Percentiles rank a stretch among this genome's conserved stretches.
Conservation (phyloP, 1,140 invertebrate genomes). For the Bicyclus anynana region DNA sequence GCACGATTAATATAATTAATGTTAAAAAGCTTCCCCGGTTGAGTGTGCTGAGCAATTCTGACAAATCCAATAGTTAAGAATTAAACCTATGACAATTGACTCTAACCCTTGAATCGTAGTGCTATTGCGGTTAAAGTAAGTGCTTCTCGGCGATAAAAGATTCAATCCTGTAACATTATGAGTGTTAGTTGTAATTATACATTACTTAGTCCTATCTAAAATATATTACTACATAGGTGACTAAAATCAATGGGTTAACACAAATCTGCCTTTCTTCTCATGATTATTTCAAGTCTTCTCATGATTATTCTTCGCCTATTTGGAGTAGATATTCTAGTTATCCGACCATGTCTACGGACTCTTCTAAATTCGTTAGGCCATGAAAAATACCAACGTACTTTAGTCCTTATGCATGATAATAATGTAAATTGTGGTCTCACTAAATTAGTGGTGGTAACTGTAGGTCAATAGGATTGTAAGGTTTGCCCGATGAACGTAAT, state of each 20-base stretch:
- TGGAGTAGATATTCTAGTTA: constrained; percentile 82
- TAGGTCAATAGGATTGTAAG: constrained; percentile 31
- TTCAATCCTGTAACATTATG: too few species aligned
- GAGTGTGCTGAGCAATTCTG: too few species aligned
- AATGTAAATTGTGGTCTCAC: constrained; percentile 46
- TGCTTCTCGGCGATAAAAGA: too few species aligned
- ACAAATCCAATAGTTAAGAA: too few species aligned
- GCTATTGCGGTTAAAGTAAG: too few species aligned
- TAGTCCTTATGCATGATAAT: constrained; percentile 55
- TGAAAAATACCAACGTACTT: constrained; percentile 83
- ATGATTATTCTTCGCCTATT: constrained; percentile 83
- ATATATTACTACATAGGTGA: background rate
- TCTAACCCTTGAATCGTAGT: too few species aligned
- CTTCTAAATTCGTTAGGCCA: constrained; percentile 83
- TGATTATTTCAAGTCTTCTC: constrained; percentile 85
- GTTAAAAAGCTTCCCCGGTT: too few species aligned
- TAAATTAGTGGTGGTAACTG: constrained; percentile 31
- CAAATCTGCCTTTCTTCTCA: constrained; percentile 85
- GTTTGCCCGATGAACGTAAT: constrained; percentile 40
- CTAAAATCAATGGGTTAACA: constrained; percentile 81
- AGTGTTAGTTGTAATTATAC: too few species aligned
- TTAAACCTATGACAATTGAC: too few species aligned
- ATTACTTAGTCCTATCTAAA: constrained; percentile 18
- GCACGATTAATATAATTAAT: too few species aligned
- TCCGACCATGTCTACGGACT: constrained; percentile 83